Base-by-base conservation (phyloP, 2,113 vertebrate species). In the Reinhardtius hippoglossoides region DNA sequence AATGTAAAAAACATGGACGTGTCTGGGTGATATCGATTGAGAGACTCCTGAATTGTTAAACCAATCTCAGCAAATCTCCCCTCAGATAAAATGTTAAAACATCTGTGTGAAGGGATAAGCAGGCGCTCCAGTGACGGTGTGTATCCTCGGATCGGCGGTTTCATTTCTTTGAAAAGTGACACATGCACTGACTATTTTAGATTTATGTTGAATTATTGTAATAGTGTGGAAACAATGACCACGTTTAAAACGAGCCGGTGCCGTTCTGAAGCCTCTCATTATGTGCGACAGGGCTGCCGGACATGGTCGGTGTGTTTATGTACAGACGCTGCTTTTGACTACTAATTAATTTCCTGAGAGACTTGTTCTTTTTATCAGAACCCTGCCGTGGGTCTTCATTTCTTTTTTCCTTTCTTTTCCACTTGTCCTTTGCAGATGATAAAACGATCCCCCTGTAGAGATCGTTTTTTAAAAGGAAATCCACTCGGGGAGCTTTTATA, bases 311-410 rank as follows among this genome's bases (percentile, higher is more conserved):
- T 15, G 63, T 26, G 66, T 50, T 50, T 55, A 8, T 55, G 68
- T 37, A 35, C 79, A 71, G 14, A 67, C 71, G 16, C 68, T 69
- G 64, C 31, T 73, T 76, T 56, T 50, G 35, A 64, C 50, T 18
- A 7, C 46, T 76, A 79, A 88, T 86, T 79, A 74, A 76, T 62
- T 73, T 76, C 57, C 59, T 26, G 2, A 15, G 67, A 76, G 57
- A 74, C 20, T 24, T 6, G 15, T 16, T 48, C 44, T 48, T 48
- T 46, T 4, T 18, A 48, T 48, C 44, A 18, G 1, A 8, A 48
- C 15, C 44, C 71, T 67, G 40, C 4, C 23, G 12, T 35, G n/a
- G 61, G 18, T 35, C 21, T 40, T 21, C 13, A 4, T 27, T 42
- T 55, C 1, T 21, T 54, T 14, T 14, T 26, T 42, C 15, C 14